Conservation (phyloP, 1,140 invertebrate genomes). For the Charaxes varanes region DNA sequence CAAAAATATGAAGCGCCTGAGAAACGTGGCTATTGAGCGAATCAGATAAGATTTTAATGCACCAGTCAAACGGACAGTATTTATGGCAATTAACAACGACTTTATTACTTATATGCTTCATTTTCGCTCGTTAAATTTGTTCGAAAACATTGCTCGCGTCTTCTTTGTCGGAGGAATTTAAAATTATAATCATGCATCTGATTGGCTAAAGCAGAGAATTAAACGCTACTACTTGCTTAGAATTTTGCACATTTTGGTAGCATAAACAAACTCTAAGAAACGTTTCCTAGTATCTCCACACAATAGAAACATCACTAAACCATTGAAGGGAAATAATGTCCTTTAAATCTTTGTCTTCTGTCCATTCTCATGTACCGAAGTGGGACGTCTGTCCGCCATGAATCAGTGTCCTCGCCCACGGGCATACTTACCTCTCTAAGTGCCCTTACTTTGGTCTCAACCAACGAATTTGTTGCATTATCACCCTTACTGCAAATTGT, state of each 20-base stretch:
- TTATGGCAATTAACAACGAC: constrained; percentile 13
- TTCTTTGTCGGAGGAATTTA: no score
- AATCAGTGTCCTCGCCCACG: constrained; percentile 53
- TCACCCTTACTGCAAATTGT: constrained; percentile 19
- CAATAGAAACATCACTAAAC: constrained; percentile 2
- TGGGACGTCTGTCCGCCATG: constrained; percentile 39
- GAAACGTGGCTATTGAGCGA: constrained; percentile 14
- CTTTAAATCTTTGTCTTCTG: constrained; percentile 4
- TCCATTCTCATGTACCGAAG: constrained; percentile 12
- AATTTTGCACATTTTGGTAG: no score
- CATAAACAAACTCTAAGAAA: no score
- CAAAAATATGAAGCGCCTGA: constrained; percentile 26
- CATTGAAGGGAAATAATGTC: constrained; percentile 1
- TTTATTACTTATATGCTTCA: constrained; percentile 3
- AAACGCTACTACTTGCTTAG: no score
- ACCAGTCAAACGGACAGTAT: constrained; percentile 9
- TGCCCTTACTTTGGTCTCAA: constrained; percentile 25
- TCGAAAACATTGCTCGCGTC: background rate
- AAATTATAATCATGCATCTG: no score
- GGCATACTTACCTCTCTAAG: constrained; percentile 44
- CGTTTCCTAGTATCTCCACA: constrained; percentile 3
- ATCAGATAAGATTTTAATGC: constrained; percentile 13
- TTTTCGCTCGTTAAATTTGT: constrained; percentile 8
- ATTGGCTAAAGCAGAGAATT: no score
- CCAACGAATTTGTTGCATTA: constrained; percentile 16